Percentiles rank a stretch among this genome's conserved stretches.
phyloP scores from a whole-genome alignment of 1,140 invertebrate species.

The Listronotus bonariensis region DNA sequence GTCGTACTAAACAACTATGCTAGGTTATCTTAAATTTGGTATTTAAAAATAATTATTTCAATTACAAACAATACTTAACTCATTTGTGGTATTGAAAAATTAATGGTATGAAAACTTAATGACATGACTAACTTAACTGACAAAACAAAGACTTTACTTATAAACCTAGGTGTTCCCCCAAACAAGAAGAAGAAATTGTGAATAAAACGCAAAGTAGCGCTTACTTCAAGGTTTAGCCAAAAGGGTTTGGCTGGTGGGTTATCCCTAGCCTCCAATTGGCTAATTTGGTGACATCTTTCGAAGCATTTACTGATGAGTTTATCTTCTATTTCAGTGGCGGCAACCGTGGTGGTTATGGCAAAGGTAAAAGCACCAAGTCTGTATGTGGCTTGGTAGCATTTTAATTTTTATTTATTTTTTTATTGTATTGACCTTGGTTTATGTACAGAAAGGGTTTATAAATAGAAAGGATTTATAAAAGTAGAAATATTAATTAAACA shows the following conservation, averaged over 20 bases:
- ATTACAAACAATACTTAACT: background rate
- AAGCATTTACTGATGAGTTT: slow-evolving; percentile 51
- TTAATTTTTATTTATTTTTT: slow-evolving; percentile 47
- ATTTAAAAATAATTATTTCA: background rate
- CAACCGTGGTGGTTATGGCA: slow-evolving; percentile 54
- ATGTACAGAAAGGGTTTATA: slow-evolving; percentile 1
- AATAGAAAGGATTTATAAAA: background rate
- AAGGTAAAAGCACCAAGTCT: slow-evolving; percentile 53
- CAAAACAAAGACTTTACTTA: background rate
- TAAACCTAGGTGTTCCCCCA: slow-evolving; percentile 12
- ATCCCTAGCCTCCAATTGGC: slow-evolving; percentile 13
- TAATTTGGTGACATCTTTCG: slow-evolving; percentile 28
- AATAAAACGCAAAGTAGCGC: slow-evolving; percentile 7
- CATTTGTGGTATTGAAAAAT: background rate
- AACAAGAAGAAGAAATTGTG: slow-evolving; percentile 16
- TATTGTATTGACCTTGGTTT: slow-evolving; percentile 36
- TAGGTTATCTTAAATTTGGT: slow-evolving; percentile 1
- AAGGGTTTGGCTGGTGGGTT: slow-evolving; percentile 11
- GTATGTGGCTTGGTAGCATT: slow-evolving; percentile 46
- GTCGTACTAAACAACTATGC: too few relatives aligned
- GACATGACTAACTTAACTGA: slow-evolving; percentile 2
- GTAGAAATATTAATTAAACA: slow-evolving; percentile 8
- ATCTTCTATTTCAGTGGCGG: slow-evolving; percentile 56
- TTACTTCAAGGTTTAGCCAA: slow-evolving; percentile 19
- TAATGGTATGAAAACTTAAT: slow-evolving; percentile 1